These are phyloP conservation scores for Zosterops lateralis DNA, from an alignment of 2,113 vertebrate genomes.

Conservation along the genomic window DNA sequence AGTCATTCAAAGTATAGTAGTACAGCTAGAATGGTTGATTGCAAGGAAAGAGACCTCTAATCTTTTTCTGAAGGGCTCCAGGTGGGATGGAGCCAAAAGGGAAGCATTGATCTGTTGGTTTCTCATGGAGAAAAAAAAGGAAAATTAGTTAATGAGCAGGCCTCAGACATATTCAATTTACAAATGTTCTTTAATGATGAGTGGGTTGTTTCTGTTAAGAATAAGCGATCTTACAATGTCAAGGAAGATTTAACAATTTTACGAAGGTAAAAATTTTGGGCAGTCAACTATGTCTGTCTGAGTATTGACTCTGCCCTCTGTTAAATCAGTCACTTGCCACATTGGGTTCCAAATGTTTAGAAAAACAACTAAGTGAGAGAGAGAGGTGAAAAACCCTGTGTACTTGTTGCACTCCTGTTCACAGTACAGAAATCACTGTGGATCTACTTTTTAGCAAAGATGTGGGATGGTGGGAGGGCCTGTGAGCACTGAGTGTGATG, in stretches of 20 bases:
- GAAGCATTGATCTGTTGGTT: background rate
- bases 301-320: accelerated
- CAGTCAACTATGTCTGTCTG: background rate
- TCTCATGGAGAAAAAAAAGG: background rate
- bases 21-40: background rate
- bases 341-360: background rate
- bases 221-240: background rate
- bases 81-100: background rate
- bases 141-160: background rate
- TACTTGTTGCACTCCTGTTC: background rate
- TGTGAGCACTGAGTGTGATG: accelerated
- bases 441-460: background rate
- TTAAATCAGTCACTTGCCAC: background rate
- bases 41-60: background rate
- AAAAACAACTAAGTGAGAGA: background rate
- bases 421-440: background rate
- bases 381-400: background rate
- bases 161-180: background rate
- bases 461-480: background rate
- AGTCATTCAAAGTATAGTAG: background rate
- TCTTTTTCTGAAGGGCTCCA: background rate
- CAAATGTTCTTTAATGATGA: background rate
- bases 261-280: background rate
- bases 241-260: background rate
- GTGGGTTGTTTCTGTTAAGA: background rate